Evolutionary conservation across 1,140 invertebrate genomes (phyloP), one percentile per base, ranked within the genome.

Genomic region (Drosophila navojoa): DNA sequence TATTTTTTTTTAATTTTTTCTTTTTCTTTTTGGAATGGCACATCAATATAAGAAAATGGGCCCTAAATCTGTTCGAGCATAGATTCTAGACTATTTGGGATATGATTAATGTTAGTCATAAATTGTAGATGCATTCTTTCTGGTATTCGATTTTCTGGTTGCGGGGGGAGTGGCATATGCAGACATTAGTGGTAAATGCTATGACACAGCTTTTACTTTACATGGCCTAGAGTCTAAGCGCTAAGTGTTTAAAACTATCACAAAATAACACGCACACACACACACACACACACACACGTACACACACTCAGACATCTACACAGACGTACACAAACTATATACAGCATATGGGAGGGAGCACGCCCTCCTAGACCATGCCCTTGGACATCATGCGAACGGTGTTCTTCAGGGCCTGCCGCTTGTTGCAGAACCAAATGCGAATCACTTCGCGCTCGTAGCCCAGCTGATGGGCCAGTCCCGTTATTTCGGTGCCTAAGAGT

Each of bases 391-490:
- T 96, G 79, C 96, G 93, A 45, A 97, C 97, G 9, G 98, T 98
- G 92, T 99, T 99, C 92, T 99, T 99, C 42, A 99, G 93, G 0
- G 98, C 98, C 93, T 99, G 98, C 73, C 98, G 94, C 93, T 99
- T 99, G 93, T 99, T 99, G 93, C 98, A 99, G 93, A 99, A 99
- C 98, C 98, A 99, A 93, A 99, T 99, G 92, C 98, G 94, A 89
- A 99, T 99, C 15, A 99, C 98, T 94, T 99, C 98, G 62, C 98
- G 94, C 90, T 99, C 98, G 93, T 99, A 99, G 66, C 98, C 98
- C 32, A 99, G 93, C 91, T 98, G 97, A 89, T 98, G 97, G 25
- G 98, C 97, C 59, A 99, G 93, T 19, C 97, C 96, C 25, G 98
- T 99, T 92, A 99, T 99, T 94, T 99, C 98, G 62, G 97, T 98